Evolutionary conservation across 2,113 vertebrate species (phyloP), one percentile per base, ranked within the genome.

Genomic region (Takifugu flavidus): DNA sequence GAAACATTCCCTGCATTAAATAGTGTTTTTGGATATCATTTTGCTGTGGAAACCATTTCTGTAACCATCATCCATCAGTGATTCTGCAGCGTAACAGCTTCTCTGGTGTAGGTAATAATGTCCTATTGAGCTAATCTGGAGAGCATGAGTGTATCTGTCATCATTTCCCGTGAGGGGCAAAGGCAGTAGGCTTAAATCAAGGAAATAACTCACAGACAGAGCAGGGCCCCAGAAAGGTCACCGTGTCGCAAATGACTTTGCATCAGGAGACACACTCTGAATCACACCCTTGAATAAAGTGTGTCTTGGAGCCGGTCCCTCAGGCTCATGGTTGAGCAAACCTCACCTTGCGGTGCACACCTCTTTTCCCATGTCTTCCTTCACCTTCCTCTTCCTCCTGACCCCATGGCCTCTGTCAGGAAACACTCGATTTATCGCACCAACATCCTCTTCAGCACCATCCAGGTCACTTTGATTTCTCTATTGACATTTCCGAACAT

Each of bases 341-440:
- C 65, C 11, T 4, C 57, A 59, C 63, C 47, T 63, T 65, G 56
- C 64, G 74, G 56, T 56, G 29, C 57, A 12, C 59, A 56, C 45
- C 52, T 25, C 15, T 55, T 61, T 62, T 77, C 54, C 34, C 28
- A 25, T 47, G 15, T 44, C 29, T 20, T 29, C 11, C 39, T n/a
- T 15, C 61, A 25, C 45, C 56, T 14, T 49, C 25, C 60, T 60
- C 51, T 56, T 45, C 64, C 45, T 44, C 25, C 54, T 4, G 72
- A 62, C 74, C 39, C 59, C n/a, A 51, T 71, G 71, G 82, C 75
- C 75, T 79, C 74, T 47, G 53, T 78, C 70, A 67, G 70, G 66
- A 84, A 53, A 70, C 62, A 72, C 66, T 77, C 84, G 85, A 89
- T 86, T 87, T 81, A 87, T 88, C 71, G 74, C 80, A 74, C 74